A percentile compares a stretch with the other conserved stretches of the same genome.
These are phyloP conservation scores for Diaprepes abbreviatus DNA, from an alignment of 2,888 invertebrate species.

Conservation along the genomic window DNA sequence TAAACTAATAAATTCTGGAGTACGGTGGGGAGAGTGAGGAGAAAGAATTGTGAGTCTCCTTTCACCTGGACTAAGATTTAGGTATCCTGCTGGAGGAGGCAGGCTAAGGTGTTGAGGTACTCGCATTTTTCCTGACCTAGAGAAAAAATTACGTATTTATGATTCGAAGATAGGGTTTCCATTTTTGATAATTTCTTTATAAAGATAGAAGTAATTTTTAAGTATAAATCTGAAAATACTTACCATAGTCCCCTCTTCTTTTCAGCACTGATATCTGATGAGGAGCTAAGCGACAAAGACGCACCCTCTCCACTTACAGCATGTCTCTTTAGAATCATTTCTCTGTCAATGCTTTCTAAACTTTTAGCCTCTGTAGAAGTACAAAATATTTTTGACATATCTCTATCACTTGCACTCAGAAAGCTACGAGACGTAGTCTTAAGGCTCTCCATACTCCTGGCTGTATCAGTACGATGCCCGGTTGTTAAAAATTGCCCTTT, in stretches of 20 bases:
- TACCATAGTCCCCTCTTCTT: conserved; percentile 75
- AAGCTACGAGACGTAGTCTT: conserved; percentile 72
- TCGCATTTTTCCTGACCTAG: conserved; percentile 74
- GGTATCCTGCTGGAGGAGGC: conserved; percentile 75
- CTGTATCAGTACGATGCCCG: conserved; percentile 70
- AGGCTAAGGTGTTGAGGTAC: conserved; percentile 78
- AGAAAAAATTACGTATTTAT: no score
- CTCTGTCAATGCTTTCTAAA: conserved; percentile 73
- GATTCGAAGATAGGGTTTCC: no score
- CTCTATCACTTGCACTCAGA: conserved; percentile 77
- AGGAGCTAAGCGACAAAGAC: conserved; percentile 62
- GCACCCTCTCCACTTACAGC: conserved; percentile 75
- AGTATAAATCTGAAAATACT: no score
- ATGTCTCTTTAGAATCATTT: conserved; percentile 71
- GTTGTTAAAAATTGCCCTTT: conserved; percentile 72
- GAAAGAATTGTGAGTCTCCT: conserved; percentile 83
- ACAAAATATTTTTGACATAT: conserved; percentile 71
- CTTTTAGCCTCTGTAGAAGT: conserved; percentile 74
- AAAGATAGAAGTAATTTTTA: no score
- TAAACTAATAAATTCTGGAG: conserved; percentile 76
- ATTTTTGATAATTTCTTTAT: no score
- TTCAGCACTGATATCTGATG: conserved; percentile 72
- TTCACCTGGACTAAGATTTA: conserved; percentile 69
- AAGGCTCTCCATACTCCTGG: conserved; percentile 81
- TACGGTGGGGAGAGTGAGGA: conserved; percentile 82